Evolutionary conservation across 2,797 vertebrate species (phyloP).

Genomic region (Phaenicophaeus curvirostris): DNA sequence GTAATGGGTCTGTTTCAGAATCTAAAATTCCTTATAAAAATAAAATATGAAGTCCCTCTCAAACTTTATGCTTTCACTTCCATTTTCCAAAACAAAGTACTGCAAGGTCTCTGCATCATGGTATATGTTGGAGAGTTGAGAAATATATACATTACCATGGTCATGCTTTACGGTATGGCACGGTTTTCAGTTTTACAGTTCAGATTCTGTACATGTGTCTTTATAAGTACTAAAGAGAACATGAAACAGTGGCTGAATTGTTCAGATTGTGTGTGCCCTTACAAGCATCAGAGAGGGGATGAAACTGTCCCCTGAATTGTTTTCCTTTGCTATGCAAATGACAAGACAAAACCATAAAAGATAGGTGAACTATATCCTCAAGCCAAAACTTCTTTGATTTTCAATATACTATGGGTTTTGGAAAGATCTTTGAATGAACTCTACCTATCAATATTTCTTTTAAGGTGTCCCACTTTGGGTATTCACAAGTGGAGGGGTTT

Average conservation of each 20-base stretch:
- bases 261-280: background rate
- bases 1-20: background rate
- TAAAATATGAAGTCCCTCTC: background rate
- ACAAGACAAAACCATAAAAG: too few relatives aligned
- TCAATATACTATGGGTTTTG: rapidly evolving
- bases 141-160: background rate
- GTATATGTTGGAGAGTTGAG: background rate
- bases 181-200: background rate
- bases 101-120: background rate
- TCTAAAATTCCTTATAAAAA: background rate
- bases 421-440: background rate
- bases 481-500: background rate
- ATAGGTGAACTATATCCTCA: background rate
- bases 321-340: background rate
- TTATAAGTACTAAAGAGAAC: background rate
- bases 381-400: background rate
- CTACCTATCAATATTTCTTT: background rate
- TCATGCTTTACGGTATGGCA: background rate
- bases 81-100: background rate
- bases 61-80: background rate
- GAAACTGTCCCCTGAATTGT: background rate
- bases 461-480: background rate
- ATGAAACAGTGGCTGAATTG: background rate
- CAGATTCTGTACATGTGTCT: background rate
- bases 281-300: background rate